Conservation (phyloP, 1,140 invertebrate species). For the Eufriesea mexicana region DNA sequence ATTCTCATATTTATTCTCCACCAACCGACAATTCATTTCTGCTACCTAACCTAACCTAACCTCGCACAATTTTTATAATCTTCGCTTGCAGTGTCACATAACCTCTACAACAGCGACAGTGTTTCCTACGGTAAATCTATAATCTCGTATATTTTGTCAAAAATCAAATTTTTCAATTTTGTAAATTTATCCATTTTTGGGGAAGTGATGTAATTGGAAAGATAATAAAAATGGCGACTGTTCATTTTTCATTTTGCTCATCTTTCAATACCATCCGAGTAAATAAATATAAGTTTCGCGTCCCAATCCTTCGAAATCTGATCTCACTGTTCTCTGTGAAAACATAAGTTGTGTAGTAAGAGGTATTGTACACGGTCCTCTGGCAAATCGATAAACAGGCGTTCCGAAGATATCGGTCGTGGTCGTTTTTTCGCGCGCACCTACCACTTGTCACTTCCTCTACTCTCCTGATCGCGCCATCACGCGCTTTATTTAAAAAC, state of each 20-base stretch:
- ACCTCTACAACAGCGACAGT: too few relatives aligned
- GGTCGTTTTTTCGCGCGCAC: constrained; percentile 8
- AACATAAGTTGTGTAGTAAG: constrained; percentile 11
- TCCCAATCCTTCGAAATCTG: constrained; percentile 36
- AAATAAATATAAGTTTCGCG: neutral
- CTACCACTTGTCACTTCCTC: neutral
- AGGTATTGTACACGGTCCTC: constrained; percentile 31
- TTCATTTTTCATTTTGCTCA: too few relatives aligned
- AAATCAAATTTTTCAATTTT: neutral
- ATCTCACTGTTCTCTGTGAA: neutral
- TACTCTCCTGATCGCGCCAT: neutral
- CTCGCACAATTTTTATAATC: too few relatives aligned
- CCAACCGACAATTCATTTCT: too few relatives aligned
- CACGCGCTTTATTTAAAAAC: neutral
- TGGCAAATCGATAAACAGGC: constrained; percentile 44
- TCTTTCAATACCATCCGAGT: too few relatives aligned
- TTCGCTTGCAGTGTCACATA: too few relatives aligned
- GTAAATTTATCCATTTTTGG: too few relatives aligned
- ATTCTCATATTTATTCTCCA: neutral
- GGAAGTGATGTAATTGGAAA: neutral
- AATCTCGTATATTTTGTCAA: too few relatives aligned
- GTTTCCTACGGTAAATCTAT: too few relatives aligned
- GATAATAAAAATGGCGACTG: neutral
- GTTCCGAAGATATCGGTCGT: constrained; percentile 15
- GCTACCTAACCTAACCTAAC: too few relatives aligned